A percentile compares a stretch with the other conserved stretches of the same genome.
Conservation (phyloP, 2,797 vertebrate species). For the Halcyon smyrnensis region DNA sequence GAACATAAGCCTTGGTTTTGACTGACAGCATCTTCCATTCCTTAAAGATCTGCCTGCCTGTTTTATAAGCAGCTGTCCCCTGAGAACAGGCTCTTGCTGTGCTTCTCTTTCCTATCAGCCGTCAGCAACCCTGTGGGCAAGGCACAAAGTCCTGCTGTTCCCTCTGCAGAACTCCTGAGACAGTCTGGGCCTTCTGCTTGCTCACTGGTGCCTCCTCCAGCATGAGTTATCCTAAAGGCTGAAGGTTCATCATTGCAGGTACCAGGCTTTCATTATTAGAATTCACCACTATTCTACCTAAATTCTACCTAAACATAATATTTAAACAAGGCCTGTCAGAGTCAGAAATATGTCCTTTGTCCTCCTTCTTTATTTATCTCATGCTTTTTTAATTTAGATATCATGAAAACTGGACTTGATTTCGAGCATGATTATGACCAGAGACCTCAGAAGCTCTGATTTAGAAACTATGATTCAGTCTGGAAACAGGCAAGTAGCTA, state of each 20-base stretch:
- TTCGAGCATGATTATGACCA: neutral
- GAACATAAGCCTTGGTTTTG: neutral
- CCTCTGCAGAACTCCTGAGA: neutral
- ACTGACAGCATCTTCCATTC: neutral
- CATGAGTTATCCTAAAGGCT: neutral
- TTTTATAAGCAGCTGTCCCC: neutral
- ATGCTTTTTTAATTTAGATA: neutral
- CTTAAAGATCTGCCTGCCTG: neutral
- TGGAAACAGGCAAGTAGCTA: neutral
- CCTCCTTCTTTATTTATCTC: neutral
- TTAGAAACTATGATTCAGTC: neutral
- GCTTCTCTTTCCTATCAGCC: neutral
- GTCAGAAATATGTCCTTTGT: neutral
- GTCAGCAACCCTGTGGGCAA: neutral
- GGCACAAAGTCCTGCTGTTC: neutral
- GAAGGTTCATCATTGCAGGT: neutral
- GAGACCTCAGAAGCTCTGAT: neutral
- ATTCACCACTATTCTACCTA: neutral
- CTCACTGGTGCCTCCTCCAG: neutral
- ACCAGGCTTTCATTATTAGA: neutral
- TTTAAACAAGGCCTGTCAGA: neutral
- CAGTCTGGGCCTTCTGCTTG: neutral
- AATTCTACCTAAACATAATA: neutral
- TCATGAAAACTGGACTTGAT: neutral
- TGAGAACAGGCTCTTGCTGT: neutral